These are phyloP conservation scores for Phalloptychus januarius DNA, from an alignment of 2,797 vertebrate species.

Conservation along the genomic window DNA sequence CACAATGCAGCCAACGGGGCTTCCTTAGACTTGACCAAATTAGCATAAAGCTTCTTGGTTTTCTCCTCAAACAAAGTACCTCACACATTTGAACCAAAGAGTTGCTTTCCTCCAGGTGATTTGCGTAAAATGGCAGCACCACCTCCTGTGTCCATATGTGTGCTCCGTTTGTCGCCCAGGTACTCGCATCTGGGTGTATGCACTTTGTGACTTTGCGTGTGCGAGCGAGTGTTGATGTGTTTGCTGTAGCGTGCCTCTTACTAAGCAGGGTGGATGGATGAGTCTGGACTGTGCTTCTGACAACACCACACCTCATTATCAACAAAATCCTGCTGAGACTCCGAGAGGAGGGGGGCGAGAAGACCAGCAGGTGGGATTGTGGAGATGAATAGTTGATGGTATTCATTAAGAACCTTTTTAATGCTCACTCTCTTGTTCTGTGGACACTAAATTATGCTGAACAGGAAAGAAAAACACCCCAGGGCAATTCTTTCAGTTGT, in stretches of 20 bases:
- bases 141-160: conserved; percentile 4
- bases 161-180: conserved; percentile 2
- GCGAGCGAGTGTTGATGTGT: conserved; percentile 29
- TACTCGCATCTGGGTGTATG: background rate
- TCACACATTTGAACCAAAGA: background rate
- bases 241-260: conserved; percentile 43
- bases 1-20: background rate
- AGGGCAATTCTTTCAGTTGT: background rate
- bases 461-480: conserved; percentile 2
- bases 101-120: background rate
- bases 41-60: background rate
- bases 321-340: conserved; percentile 67
- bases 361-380: conserved; percentile 16
- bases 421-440: conserved; percentile 6
- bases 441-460: conserved; percentile 16
- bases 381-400: conserved; percentile 53
- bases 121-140: background rate
- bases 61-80: background rate
- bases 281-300: conserved; percentile 63
- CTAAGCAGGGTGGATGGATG: conserved; percentile 75
- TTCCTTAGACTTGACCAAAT: background rate
- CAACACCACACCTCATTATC: conserved; percentile 77
- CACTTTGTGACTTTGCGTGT: conserved; percentile 46
- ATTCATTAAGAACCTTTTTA: conserved; percentile 61
- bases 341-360: conserved; percentile 20